These are phyloP conservation scores for Teleogryllus oceanicus DNA, from an alignment of 2,888 invertebrate species.

Conservation along the genomic window DNA sequence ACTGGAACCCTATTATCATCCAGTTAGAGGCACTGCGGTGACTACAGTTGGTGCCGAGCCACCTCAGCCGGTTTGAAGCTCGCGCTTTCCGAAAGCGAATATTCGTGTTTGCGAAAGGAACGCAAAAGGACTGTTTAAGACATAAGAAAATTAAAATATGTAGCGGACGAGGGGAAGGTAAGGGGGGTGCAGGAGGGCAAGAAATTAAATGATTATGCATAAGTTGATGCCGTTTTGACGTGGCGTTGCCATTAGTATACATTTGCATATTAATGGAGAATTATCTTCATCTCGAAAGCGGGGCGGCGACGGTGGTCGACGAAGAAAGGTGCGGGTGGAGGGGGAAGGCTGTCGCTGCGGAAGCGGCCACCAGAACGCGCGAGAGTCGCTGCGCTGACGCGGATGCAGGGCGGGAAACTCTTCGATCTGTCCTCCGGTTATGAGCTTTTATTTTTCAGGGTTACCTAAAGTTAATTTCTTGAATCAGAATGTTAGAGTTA, in stretches of 20 bases:
- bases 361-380: too few species aligned
- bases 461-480: too few species aligned
- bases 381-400: too few species aligned
- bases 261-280: constrained; percentile 34
- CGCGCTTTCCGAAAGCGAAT: neutral
- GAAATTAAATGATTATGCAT: constrained; percentile 35
- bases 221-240: constrained; percentile 33
- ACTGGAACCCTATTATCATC: too few species aligned
- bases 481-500: too few species aligned
- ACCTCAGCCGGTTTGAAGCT: too few species aligned
- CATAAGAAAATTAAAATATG: constrained; percentile 29
- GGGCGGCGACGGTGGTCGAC: neutral
- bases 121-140: neutral
- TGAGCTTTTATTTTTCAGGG: too few species aligned
- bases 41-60: too few species aligned
- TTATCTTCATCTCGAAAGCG: constrained; percentile 21
- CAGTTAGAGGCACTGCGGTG: too few species aligned
- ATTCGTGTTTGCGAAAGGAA: neutral
- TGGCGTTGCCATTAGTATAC: constrained; percentile 32
- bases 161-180: constrained; percentile 20
- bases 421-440: too few species aligned
- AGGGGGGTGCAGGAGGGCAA: neutral
- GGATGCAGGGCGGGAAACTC: too few species aligned
- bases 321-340: neutral
- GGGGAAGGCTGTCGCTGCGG: neutral